Percentiles rank a stretch among this genome's conserved stretches.
Conservation (phyloP, 2,888 invertebrate genomes). For the Caradrina kadenii region DNA sequence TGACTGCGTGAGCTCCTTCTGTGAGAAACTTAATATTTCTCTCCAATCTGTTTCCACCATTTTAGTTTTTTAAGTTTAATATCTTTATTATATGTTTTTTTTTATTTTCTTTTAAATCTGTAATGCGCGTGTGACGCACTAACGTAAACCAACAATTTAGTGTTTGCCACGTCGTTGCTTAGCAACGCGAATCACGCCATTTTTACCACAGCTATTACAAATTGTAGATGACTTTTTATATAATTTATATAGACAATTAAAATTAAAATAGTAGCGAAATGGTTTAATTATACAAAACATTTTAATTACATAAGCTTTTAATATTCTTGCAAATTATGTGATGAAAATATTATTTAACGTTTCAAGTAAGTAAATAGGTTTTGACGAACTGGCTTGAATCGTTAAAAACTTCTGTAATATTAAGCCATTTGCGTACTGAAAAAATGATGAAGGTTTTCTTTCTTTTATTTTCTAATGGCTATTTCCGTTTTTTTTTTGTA, state of each 20-base stretch:
- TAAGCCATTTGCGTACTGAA: background rate
- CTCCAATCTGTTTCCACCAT: slow-evolving; percentile 91
- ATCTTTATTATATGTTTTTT: slow-evolving; percentile 9
- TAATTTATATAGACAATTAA: background rate
- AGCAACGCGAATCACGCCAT: slow-evolving; percentile 66
- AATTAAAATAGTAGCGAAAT: background rate
- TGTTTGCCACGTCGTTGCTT: slow-evolving; percentile 73
- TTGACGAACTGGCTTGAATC: slow-evolving; percentile 9
- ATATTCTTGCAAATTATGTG: no score
- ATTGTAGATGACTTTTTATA: background rate
- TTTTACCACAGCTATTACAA: slow-evolving; percentile 4
- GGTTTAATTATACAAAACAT: no score
- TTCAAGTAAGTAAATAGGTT: no score
- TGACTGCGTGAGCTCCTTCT: slow-evolving; percentile 89
- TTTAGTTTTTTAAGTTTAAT: slow-evolving; percentile 44
- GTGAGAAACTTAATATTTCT: slow-evolving; percentile 89
- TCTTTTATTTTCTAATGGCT: background rate
- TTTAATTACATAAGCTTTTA: no score
- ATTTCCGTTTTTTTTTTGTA: background rate
- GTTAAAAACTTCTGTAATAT: background rate
- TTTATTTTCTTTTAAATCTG: slow-evolving; percentile 14
- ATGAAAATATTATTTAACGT: no score
- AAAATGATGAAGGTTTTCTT: background rate
- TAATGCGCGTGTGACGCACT: slow-evolving; percentile 38
- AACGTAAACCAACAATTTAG: slow-evolving; percentile 24